Conservation (phyloP, 1,140 invertebrate species). For the Calosoma granatense region DNA sequence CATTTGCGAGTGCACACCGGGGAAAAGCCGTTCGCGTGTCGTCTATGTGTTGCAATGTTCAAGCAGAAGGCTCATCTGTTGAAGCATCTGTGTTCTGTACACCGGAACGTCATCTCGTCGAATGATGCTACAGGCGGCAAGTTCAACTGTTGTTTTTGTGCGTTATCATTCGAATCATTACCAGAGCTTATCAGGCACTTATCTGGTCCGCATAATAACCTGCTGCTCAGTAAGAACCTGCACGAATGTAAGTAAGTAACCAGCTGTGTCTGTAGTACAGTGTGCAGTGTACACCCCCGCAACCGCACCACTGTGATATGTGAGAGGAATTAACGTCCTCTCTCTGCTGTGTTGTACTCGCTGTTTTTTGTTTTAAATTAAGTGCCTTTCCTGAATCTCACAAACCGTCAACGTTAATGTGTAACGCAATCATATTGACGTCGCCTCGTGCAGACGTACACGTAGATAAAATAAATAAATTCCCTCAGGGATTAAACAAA, state of each 20-base stretch:
- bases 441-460: not conserved
- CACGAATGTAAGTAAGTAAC: conserved; percentile 59
- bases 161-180: conserved; percentile 68
- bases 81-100: conserved; percentile 77
- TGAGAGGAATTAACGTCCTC: too few relatives aligned
- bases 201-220: conserved; percentile 74
- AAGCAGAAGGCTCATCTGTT: conserved; percentile 78
- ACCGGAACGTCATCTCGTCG: conserved; percentile 69
- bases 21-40: conserved; percentile 78
- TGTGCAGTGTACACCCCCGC: not conserved
- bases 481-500: too few relatives aligned
- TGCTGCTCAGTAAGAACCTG: conserved; percentile 74
- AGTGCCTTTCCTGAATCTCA: conserved; percentile 5
- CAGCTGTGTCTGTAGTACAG: conserved; percentile 13
- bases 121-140: conserved; percentile 56
- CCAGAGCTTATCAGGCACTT: conserved; percentile 75
- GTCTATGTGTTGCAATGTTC: conserved; percentile 79
- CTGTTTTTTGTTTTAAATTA: too few relatives aligned
- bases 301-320: not conserved
- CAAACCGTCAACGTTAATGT: not conserved
- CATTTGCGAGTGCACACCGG: conserved; percentile 76
- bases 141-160: conserved; percentile 79
- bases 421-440: not conserved
- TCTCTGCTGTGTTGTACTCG: too few relatives aligned
- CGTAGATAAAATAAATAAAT: not conserved